Conservation (phyloP, 2,113 vertebrate genomes). For the Furnarius figulus region DNA sequence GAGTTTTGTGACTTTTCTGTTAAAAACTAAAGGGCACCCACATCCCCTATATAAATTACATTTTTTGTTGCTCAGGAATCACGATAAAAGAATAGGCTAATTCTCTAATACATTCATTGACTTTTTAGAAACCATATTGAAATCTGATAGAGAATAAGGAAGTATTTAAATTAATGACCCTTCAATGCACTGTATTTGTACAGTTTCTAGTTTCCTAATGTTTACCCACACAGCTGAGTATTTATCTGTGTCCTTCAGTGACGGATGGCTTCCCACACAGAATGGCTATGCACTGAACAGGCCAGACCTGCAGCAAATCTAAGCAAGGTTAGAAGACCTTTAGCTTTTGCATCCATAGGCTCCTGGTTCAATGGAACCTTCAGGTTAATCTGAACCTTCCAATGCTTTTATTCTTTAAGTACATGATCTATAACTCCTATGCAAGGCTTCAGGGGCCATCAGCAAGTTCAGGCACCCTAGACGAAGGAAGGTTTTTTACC, state of each 20-base stretch:
- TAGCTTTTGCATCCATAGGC: not conserved
- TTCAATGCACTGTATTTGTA: not conserved
- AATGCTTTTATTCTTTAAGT: not conserved
- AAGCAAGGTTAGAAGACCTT: not conserved
- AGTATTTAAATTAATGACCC: not conserved
- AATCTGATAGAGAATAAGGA: not conserved
- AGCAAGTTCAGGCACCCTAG: not conserved
- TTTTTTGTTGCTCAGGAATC: not conserved
- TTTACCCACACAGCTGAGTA: not conserved
- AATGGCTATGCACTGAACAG: not conserved
- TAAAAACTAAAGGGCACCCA: not conserved
- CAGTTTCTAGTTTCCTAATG: not conserved
- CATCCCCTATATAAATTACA: not conserved
- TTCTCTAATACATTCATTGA: not conserved
- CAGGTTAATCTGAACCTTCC: not conserved
- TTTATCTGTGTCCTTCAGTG: not conserved
- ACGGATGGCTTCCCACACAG: not conserved
- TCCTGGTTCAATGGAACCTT: rapidly evolving
- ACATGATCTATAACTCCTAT: not conserved
- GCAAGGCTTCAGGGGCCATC: not conserved
- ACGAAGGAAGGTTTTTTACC: not conserved
- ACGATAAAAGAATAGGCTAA: not conserved
- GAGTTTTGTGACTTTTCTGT: not conserved
- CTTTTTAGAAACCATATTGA: not conserved
- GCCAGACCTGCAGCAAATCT: not conserved